These are phyloP conservation scores for Glyptemys insculpta DNA, from an alignment of 2,797 vertebrate genomes.

Conservation along the genomic window DNA sequence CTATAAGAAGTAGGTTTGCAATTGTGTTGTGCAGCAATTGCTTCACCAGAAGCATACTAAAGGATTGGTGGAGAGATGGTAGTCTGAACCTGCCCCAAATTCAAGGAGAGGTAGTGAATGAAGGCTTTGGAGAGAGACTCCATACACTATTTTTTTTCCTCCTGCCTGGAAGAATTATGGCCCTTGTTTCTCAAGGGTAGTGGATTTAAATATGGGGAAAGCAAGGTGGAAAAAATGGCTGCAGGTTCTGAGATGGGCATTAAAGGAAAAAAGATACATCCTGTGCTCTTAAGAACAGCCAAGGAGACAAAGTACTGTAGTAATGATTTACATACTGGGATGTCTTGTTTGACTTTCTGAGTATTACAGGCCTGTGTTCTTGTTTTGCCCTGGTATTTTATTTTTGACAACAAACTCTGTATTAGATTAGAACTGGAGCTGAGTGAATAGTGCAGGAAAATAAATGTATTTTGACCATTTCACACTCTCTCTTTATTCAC, in stretches of 20 bases:
- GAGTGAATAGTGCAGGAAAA: background rate
- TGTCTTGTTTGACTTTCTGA: background rate
- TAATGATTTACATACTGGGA: background rate
- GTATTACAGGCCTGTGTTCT: background rate
- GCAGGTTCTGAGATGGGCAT: background rate
- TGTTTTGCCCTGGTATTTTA: background rate
- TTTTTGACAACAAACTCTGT: background rate
- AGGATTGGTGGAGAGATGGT: background rate
- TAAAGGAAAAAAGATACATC: background rate
- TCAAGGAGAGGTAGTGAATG: background rate
- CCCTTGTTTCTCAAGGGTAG: background rate
- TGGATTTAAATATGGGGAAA: background rate
- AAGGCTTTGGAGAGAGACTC: background rate
- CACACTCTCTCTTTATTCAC: background rate
- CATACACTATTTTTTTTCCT: no score
- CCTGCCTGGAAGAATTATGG: background rate
- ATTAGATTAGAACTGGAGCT: accelerated
- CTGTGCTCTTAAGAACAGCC: background rate
- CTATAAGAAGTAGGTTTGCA: background rate
- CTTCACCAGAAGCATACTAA: background rate
- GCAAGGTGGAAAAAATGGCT: background rate
- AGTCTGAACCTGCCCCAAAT: background rate
- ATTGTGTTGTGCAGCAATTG: background rate
- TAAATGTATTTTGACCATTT: background rate
- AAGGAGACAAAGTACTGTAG: accelerated